Base-by-base conservation (phyloP, 2,888 invertebrate genomes). In the Lycaena phlaeas region DNA sequence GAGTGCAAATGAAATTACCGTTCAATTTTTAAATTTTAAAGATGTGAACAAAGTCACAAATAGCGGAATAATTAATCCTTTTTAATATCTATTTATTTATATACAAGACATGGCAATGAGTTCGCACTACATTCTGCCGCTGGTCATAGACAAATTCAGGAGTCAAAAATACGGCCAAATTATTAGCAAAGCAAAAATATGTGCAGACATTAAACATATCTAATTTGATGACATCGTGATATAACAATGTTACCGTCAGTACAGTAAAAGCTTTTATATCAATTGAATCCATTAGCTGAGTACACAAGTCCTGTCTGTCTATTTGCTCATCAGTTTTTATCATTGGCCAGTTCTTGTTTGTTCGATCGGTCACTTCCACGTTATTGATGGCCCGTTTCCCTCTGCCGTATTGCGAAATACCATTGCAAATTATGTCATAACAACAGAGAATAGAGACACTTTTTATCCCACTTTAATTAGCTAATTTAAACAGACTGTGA, bases 241-340 rank as follows among this genome's bases (percentile, higher is more conserved):
- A 75, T 71, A 70, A 73, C 59, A 54, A 58, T 51, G 50, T 54
- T 51, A 54, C 67, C 65, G 71, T 68, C 71, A 75, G 74, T 68
- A 78, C 70, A 79, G 73, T 81, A 73, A 84, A 84, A 84, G 84
- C 84, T 82, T 84, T 82, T 71, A 75, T 84, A 84, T 84, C 84
- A 81, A 82, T 82, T 82, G 81, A 84, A 82, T 84, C 84, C 84
- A 84, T 84, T 84, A 84, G 78, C 72, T 71, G 75, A 72, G 81
- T 75, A 82, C 79, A 84, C 84, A 84, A 65, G 69, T 68, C 69
- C 66, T 65, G 76, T 71, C 70, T 71, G 69, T 79, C 68, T 82
- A 84, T 84, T 84, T 84, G 75, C 76, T 74, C 78, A 74, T 84
- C 81, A 82, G 78, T 84, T 84, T 82, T 84, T 82, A 82, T 82